These are phyloP conservation scores for Nanger granti DNA, from an alignment of 2,113 vertebrate genomes.

Conservation along the genomic window DNA sequence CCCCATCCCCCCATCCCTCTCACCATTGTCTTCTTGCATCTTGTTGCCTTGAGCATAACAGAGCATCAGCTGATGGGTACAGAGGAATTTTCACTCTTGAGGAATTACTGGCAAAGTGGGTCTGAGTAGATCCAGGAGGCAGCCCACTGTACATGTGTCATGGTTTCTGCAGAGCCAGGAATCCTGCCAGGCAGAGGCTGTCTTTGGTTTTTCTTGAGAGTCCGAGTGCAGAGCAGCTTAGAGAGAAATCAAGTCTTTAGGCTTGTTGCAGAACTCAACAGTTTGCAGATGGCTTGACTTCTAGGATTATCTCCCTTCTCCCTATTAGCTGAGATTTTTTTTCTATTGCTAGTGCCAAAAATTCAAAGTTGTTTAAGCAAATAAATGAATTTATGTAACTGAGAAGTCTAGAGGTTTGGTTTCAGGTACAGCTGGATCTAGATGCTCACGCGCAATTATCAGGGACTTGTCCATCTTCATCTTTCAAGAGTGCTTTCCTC, in stretches of 20 bases:
- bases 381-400: background rate
- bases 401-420: background rate
- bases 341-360: background rate
- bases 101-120: background rate
- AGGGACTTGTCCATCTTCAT: background rate
- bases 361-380: background rate
- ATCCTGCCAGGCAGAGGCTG: background rate
- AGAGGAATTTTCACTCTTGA: background rate
- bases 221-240: background rate
- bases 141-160: accelerated
- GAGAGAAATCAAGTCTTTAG: too few relatives aligned
- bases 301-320: background rate
- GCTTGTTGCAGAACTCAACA: background rate
- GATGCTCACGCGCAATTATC: background rate
- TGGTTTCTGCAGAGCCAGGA: background rate
- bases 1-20: background rate
- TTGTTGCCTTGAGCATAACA: background rate
- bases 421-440: background rate
- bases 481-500: background rate
- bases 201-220: background rate
- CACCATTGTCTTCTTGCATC: background rate
- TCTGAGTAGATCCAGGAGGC: background rate
- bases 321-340: background rate
- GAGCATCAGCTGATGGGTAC: background rate
- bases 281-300: background rate